Conservation (phyloP, 2,113 vertebrate species). For the Seriola dumerili region DNA sequence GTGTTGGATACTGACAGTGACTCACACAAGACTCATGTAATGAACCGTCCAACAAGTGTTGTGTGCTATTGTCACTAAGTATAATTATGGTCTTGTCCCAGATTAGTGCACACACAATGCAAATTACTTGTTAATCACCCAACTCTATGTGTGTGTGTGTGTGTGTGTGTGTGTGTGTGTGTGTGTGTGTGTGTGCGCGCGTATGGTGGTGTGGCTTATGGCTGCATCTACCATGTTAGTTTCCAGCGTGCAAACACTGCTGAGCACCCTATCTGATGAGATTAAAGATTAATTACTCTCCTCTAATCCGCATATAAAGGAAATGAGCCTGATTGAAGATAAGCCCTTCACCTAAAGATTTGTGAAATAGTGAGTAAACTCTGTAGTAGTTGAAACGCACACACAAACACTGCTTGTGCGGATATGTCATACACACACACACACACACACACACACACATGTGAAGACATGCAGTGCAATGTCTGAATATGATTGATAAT, state of each 20-base stretch:
- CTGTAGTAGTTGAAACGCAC: not conserved
- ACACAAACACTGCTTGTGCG: not conserved
- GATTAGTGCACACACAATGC: slow-evolving; percentile 60
- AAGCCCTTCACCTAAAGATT: slow-evolving; percentile 60
- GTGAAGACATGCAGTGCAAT: not conserved
- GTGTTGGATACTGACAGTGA: slow-evolving; percentile 28
- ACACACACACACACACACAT: not conserved
- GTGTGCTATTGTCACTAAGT: slow-evolving; percentile 46
- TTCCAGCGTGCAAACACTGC: slow-evolving; percentile 38
- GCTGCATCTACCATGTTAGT: slow-evolving; percentile 26
- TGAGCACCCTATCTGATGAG: slow-evolving; percentile 64
- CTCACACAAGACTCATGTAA: slow-evolving; percentile 43
- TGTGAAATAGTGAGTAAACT: slow-evolving; percentile 38
- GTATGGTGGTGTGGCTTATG: not conserved
- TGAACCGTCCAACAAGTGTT: slow-evolving; percentile 47
- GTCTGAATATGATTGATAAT: slow-evolving; percentile 52
- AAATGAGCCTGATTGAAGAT: slow-evolving; percentile 66
- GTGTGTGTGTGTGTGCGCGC: too few species aligned
- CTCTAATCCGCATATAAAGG: slow-evolving; percentile 63
- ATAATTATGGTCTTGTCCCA: slow-evolving; percentile 64
- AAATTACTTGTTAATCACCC: slow-evolving; percentile 53
- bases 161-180: not conserved
- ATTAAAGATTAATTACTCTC: slow-evolving; percentile 75
- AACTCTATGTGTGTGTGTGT: slow-evolving; percentile 10
- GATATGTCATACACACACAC: not conserved